phyloP scores from a whole-genome alignment of 2,113 vertebrate species.

The Arvicanthis niloticus region DNA sequence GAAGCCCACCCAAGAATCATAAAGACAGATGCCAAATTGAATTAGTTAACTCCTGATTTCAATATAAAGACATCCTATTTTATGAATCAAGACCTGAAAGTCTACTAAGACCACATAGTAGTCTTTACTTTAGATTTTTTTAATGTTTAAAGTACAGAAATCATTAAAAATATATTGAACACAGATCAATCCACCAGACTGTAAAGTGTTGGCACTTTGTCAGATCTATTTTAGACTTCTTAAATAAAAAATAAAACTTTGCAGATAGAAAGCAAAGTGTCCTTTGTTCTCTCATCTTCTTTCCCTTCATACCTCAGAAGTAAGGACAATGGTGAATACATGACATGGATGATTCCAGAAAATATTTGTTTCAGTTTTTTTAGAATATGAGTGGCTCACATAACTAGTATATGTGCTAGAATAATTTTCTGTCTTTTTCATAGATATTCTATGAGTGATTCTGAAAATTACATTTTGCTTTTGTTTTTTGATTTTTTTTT shows the following conservation, averaged over 20 bases:
- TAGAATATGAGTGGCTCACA: neutral
- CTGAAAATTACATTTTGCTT: slow-evolving; percentile 50
- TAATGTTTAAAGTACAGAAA: slow-evolving; percentile 68
- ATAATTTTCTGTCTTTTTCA: slow-evolving; percentile 1
- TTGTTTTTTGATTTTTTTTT: neutral
- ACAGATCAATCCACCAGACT: slow-evolving; percentile 55
- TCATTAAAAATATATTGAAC: slow-evolving; percentile 73
- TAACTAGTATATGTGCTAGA: neutral
- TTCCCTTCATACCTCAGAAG: slow-evolving; percentile 46
- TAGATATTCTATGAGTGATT: neutral
- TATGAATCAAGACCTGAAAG: slow-evolving; percentile 73
- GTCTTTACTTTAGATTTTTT: slow-evolving; percentile 20
- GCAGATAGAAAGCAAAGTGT: slow-evolving; percentile 55
- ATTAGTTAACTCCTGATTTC: slow-evolving; percentile 76
- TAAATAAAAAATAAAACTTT: slow-evolving; percentile 67
- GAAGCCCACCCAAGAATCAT: slow-evolving; percentile 78
- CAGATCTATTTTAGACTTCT: slow-evolving; percentile 69
- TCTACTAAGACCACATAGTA: slow-evolving; percentile 62
- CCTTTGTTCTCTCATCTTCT: slow-evolving; percentile 43
- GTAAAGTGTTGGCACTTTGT: slow-evolving; percentile 69
- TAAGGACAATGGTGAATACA: slow-evolving; percentile 23
- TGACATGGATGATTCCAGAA: neutral
- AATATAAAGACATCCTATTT: slow-evolving; percentile 74
- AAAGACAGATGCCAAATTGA: slow-evolving; percentile 77
- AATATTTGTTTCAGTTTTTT: slow-evolving; percentile 17